phyloP scores from a whole-genome alignment of 1,140 invertebrate species.

The Diorhabda elongata region DNA sequence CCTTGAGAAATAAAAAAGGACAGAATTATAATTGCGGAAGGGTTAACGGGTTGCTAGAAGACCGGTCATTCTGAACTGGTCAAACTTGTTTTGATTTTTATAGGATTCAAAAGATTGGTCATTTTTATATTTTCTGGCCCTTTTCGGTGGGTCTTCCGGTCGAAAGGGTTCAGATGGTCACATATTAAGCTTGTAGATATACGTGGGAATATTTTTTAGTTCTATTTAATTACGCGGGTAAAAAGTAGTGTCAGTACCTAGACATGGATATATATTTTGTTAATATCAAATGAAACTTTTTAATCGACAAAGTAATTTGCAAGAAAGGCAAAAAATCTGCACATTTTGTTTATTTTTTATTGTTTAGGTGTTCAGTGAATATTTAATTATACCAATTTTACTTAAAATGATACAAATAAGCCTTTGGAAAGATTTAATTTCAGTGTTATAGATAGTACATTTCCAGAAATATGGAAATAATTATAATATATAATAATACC shows the following conservation, averaged over 20 bases:
- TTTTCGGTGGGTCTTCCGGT: conserved; percentile 14
- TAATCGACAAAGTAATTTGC: too few relatives aligned
- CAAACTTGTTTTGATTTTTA: conserved; percentile 34
- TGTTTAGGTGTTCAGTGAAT: too few relatives aligned
- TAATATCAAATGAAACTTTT: too few relatives aligned
- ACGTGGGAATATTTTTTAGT: conserved; percentile 14
- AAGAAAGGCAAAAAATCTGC: too few relatives aligned
- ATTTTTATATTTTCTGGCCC: conserved; percentile 21
- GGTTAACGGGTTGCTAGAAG: conserved; percentile 19
- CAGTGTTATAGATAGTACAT: too few relatives aligned
- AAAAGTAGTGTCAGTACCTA: conserved; percentile 1
- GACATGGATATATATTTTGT: too few relatives aligned
- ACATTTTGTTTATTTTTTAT: too few relatives aligned
- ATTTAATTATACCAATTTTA: too few relatives aligned
- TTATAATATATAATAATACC: too few relatives aligned
- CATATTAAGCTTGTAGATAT: conserved; percentile 11
- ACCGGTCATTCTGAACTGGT: conserved; percentile 27
- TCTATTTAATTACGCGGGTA: background rate
- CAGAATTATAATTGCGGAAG: conserved; percentile 5
- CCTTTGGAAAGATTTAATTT: too few relatives aligned
- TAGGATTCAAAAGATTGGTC: conserved; percentile 19
- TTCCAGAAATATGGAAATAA: too few relatives aligned
- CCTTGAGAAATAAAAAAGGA: conserved; percentile 6
- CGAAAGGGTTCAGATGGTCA: conserved; percentile 16
- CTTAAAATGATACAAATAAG: too few relatives aligned